Percentiles rank a stretch among this genome's conserved stretches.
Evolutionary conservation across 2,113 vertebrate genomes (phyloP).

Genomic region (Pao palembangensis): DNA sequence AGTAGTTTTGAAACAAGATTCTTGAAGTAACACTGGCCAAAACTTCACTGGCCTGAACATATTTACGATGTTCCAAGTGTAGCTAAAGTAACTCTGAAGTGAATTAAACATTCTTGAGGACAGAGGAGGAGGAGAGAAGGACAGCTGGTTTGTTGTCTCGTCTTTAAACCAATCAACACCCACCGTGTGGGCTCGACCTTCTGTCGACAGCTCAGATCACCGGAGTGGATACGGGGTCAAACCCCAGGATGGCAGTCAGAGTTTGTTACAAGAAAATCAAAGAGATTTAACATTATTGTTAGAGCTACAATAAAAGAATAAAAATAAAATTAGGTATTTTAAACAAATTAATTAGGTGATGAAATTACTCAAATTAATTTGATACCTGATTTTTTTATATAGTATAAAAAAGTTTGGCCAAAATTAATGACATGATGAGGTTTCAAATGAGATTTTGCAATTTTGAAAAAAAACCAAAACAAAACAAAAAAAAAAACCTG

Average conservation of each 20-base stretch:
- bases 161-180: background rate
- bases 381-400: no score
- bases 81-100: background rate
- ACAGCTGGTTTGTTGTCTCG: background rate
- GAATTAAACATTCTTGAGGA: background rate
- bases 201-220: background rate
- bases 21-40: no score
- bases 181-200: background rate
- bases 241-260: no score
- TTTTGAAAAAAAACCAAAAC: background rate
- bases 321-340: no score
- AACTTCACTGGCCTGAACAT: no score
- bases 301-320: no score
- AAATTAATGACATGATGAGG: background rate
- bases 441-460: background rate
- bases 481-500: conserved; percentile 13
- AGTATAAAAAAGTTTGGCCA: no score
- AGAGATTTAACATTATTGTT: no score
- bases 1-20: no score
- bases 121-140: background rate
- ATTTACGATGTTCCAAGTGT: background rate
- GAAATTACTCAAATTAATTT: no score
- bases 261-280: no score
- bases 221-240: background rate
- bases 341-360: no score